phyloP scores from a whole-genome alignment of 2,888 invertebrate species.

The Galerucella calmariensis region DNA sequence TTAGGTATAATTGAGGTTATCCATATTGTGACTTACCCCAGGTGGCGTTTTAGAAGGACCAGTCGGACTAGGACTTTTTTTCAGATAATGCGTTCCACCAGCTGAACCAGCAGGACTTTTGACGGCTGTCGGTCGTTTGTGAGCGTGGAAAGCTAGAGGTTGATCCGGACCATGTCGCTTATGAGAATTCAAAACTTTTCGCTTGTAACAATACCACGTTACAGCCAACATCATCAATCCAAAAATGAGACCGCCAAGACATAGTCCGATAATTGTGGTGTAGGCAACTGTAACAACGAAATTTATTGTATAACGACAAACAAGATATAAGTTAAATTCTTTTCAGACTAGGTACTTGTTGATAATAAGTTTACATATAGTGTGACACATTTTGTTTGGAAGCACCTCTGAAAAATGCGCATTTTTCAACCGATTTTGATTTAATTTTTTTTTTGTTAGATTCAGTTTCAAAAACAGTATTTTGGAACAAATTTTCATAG shows the following conservation, averaged over 20 bases:
- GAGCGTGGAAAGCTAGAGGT: slow-evolving; percentile 75
- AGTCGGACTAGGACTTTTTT: slow-evolving; percentile 93
- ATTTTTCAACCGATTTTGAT: too few species aligned
- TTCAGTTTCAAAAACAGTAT: too few species aligned
- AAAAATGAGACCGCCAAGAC: slow-evolving; percentile 72
- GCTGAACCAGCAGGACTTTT: slow-evolving; percentile 81
- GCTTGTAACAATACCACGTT: slow-evolving; percentile 75
- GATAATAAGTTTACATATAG: too few species aligned
- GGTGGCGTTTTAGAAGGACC: slow-evolving; percentile 71
- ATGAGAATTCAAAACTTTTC: slow-evolving; percentile 63
- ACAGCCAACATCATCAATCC: slow-evolving; percentile 71
- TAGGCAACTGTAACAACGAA: slow-evolving; percentile 56
- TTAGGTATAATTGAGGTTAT: too few species aligned
- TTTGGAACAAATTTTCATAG: too few species aligned
- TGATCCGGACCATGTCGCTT: slow-evolving; percentile 71
- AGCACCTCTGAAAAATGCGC: too few species aligned
- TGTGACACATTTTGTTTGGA: too few species aligned
- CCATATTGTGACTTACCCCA: slow-evolving; percentile 59
- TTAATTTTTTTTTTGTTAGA: too few species aligned
- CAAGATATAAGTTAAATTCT: too few species aligned
- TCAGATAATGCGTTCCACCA: slow-evolving; percentile 78
- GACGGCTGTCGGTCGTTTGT: slow-evolving; percentile 82
- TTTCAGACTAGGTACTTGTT: too few species aligned
- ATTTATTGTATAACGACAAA: background rate
- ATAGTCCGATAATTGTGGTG: slow-evolving; percentile 71